Percentiles rank a stretch among this genome's conserved stretches.
phyloP scores from a whole-genome alignment of 2,888 invertebrate genomes.

The Falcaria lacertinaria region DNA sequence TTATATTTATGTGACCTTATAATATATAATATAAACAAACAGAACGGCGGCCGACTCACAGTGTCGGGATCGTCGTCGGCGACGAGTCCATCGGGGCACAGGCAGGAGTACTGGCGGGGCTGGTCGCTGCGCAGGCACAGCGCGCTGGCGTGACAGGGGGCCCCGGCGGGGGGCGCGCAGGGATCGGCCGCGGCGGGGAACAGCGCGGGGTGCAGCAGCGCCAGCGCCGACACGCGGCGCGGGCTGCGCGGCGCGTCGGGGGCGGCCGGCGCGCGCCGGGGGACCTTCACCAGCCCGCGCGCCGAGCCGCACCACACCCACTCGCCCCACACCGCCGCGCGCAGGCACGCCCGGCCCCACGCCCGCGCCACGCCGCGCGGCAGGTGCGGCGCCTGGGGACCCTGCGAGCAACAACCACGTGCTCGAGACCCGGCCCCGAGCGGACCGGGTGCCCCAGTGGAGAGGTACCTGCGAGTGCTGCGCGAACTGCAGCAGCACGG shows the following conservation, averaged over 20 bases:
- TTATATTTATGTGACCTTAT: no score
- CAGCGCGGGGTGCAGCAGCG: conserved; percentile 40
- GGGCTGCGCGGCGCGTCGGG: conserved; percentile 17
- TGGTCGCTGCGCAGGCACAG: conserved; percentile 78
- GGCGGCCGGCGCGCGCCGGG: conserved; percentile 28
- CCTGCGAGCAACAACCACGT: conserved; percentile 5
- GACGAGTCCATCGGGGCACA: conserved; percentile 77
- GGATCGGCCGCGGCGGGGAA: conserved; percentile 60
- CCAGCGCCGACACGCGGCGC: conserved; percentile 33
- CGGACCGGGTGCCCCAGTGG: no score
- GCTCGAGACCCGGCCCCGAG: background rate
- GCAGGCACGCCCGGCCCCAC: conserved; percentile 34
- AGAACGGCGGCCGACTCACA: conserved; percentile 22
- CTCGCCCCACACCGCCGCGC: conserved; percentile 57
- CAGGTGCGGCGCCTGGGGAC: conserved; percentile 7
- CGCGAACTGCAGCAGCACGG: conserved; percentile 41
- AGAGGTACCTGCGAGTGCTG: conserved; percentile 8
- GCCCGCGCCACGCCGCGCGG: conserved; percentile 9
- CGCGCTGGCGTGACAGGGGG: conserved; percentile 80
- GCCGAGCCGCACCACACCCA: conserved; percentile 54
- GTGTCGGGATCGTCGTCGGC: conserved; percentile 28
- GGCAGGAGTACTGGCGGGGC: conserved; percentile 62
- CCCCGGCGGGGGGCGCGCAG: conserved; percentile 62
- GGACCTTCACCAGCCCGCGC: conserved; percentile 47
- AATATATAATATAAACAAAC: background rate